Evolutionary conservation across 2,113 vertebrate species (phyloP).

Genomic region (Varanus komodoensis): DNA sequence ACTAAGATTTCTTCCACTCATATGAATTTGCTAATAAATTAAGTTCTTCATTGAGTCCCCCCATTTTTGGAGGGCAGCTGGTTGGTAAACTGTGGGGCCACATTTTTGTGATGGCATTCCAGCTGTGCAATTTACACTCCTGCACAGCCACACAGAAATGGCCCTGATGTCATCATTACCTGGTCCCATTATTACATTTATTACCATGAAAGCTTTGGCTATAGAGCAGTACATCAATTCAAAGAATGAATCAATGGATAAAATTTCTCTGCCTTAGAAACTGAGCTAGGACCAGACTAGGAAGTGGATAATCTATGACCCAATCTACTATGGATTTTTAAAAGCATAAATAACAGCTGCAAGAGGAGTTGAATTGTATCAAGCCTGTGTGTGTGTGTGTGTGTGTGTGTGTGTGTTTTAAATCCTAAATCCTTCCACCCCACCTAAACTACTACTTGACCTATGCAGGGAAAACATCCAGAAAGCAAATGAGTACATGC

Average conservation of each 20-base stretch:
- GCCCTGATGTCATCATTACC: neutral
- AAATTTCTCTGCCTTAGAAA: neutral
- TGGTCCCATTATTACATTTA: no score
- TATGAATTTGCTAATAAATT: neutral
- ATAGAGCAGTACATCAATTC: no score
- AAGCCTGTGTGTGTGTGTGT: neutral
- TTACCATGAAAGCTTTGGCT: no score
- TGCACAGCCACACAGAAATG: neutral
- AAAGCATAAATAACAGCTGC: neutral
- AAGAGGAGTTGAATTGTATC: neutral
- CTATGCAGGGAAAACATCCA: neutral
- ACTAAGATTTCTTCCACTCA: neutral
- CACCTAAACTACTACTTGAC: neutral
- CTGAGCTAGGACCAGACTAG: neutral
- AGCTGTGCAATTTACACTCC: neutral
- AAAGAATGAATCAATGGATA: no score
- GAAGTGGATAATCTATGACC: neutral
- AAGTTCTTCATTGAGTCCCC: neutral
- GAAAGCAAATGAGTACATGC: neutral
- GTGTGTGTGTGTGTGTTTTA: no score
- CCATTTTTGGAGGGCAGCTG: neutral
- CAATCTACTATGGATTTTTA: neutral
- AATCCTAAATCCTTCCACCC: no score
- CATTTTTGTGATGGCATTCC: neutral
- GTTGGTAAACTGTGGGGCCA: neutral